Evolutionary conservation across 2,888 invertebrate species (phyloP).

Genomic region (Tetrapedia diversipes): DNA sequence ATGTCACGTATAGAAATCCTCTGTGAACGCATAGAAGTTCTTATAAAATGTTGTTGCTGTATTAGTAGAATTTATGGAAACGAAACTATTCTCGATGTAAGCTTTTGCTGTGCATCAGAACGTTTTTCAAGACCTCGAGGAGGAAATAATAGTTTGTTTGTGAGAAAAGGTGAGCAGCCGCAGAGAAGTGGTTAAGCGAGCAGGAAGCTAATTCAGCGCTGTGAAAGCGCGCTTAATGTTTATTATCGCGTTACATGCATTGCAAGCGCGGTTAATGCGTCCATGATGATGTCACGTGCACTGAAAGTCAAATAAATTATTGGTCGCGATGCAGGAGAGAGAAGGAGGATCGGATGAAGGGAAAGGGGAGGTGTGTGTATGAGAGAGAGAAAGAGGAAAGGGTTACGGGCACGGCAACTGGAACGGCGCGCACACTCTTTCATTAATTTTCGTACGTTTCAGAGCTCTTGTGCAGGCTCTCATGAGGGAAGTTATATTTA

Average conservation of each 20-base stretch:
- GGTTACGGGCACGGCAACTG: background rate
- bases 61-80: no score
- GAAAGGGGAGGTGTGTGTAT: no score
- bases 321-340: slow-evolving; percentile 32
- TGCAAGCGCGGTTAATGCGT: slow-evolving; percentile 55
- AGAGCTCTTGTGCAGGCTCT: slow-evolving; percentile 45
- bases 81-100: no score
- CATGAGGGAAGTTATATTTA: slow-evolving; percentile 57
- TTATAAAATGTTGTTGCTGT: no score
- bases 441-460: slow-evolving; percentile 59
- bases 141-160: background rate
- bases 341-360: background rate
- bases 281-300: slow-evolving; percentile 54
- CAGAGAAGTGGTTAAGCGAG: slow-evolving; percentile 36
- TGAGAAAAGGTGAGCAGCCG: no score
- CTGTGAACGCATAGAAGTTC: no score
- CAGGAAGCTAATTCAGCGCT: slow-evolving; percentile 47
- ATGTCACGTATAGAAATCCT: no score
- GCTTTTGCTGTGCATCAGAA: no score
- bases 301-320: slow-evolving; percentile 61
- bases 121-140: background rate
- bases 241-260: slow-evolving; percentile 56
- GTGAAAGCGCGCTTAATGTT: slow-evolving; percentile 41
- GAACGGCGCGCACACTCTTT: slow-evolving; percentile 41
- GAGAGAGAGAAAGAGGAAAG: no score